Conservation (phyloP, 35 echinoderm and acorn worm genomes). For the Holothuria glaberrima region DNA sequence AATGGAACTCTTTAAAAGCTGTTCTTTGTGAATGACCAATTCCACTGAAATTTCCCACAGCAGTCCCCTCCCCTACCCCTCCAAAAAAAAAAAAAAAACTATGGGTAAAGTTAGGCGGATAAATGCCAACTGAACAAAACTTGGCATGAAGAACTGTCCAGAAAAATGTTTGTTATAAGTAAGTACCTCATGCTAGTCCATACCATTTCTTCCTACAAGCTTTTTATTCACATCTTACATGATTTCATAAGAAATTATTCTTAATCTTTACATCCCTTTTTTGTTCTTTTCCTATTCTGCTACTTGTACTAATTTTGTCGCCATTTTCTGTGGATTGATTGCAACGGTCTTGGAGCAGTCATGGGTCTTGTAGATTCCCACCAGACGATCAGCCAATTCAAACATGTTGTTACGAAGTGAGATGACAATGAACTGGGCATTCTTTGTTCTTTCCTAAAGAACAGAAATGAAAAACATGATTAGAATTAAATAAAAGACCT, state of each 20-base stretch:
- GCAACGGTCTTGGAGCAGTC: conserved; percentile 96
- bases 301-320: not conserved
- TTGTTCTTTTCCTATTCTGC: not conserved
- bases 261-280: not conserved
- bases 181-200: too few relatives aligned
- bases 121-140: too few relatives aligned
- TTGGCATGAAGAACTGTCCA: too few relatives aligned
- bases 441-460: conserved; percentile 94
- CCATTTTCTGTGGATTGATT: conserved; percentile 84
- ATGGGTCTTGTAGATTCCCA: conserved; percentile 97
- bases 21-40: too few relatives aligned
- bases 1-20: too few relatives aligned
- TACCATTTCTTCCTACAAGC: too few relatives aligned
- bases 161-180: too few relatives aligned
- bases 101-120: too few relatives aligned
- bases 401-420: conserved; percentile 99
- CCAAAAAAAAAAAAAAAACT: too few relatives aligned
- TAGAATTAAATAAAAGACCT: not conserved
- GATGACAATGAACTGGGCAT: conserved; percentile 98
- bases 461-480: not conserved
- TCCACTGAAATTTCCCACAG: too few relatives aligned
- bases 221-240: conserved; percentile 2
- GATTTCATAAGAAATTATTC: not conserved
- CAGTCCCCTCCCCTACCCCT: too few relatives aligned
- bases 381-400: conserved; percentile 92